Base-by-base conservation (phyloP, 2,888 invertebrate genomes). In the Metacarcinus magister region DNA sequence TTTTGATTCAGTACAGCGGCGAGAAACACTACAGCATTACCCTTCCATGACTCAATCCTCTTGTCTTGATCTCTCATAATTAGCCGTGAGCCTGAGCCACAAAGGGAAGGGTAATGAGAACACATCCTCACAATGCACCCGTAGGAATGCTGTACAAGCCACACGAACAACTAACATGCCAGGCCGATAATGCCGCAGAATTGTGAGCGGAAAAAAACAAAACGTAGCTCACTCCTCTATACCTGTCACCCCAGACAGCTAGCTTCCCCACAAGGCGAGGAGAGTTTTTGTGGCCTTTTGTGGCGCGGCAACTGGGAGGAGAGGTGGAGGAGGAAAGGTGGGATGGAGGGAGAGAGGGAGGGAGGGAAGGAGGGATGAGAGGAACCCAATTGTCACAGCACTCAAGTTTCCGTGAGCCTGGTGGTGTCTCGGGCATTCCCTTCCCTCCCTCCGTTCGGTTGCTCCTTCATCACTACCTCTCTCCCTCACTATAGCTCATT, bases 381-480 rank as follows among this genome's bases (percentile, higher is more conserved):
- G 75, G 94, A 94, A 75, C 60, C 92, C 92, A 92, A 92, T 92
- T 92, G 92, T 54, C 92, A 92, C 54, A 92, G 60, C 54, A 92
- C 54, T 54, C 92, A 32, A 60, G 92, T 92, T 60, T 92, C 48
- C 60, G 92, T 92, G 87, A 87, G 87, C 39, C 39, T 87, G 87
- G 39, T 87, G 32, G 87, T 87, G 87, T 39, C 87, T 39, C 16
- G 39, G 87, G n/a, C 32, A 39, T 82, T 60, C 60, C 92, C 44
- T 44, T 92, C 92, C 39, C 54, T 92, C 92, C 60, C 48, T 92
- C 92, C 44, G 32, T 54, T n/a, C 28, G n/a, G 75, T 75, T 75
- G 75, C 32, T 87, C 39, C 87, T 87, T 19, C 87, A 32, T 87
- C 39, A 87, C 16, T 87, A 16, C 39, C 39, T 39, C 16, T 16